These are phyloP conservation scores for Luidia sarsii DNA, from an alignment of 53 echinoderm and acorn worm genomes.

Conservation along the genomic window DNA sequence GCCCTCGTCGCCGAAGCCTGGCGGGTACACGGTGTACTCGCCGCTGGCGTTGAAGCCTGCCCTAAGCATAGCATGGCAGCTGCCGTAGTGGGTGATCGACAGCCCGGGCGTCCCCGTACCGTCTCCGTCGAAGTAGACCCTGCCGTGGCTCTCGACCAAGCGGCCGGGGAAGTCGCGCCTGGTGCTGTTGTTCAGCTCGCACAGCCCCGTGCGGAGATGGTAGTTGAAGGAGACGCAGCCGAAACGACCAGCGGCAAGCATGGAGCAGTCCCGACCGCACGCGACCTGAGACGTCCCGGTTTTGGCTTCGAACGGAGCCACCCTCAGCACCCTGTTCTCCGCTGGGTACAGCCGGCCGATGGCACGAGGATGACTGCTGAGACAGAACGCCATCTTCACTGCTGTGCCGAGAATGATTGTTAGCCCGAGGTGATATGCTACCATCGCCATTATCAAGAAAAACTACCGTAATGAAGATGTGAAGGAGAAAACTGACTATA, in stretches of 20 bases:
- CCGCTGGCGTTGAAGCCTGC: not conserved
- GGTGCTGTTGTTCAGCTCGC: not conserved
- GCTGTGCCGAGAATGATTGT: too few relatives aligned
- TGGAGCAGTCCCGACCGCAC: not conserved
- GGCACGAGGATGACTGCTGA: too few relatives aligned
- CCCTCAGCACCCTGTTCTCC: not conserved
- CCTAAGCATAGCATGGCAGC: not conserved
- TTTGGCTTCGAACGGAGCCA: not conserved
- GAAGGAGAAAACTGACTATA: too few relatives aligned
- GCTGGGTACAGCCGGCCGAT: too few relatives aligned
- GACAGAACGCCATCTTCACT: too few relatives aligned
- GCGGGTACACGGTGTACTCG: conserved; percentile 2
- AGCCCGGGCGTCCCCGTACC: not conserved
- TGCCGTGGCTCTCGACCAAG: not conserved
- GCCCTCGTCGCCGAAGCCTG: not conserved
- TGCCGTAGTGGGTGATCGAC: not conserved
- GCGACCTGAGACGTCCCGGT: not conserved
- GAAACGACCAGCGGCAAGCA: too few relatives aligned
- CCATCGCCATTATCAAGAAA: too few relatives aligned
- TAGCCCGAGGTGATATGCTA: too few relatives aligned
- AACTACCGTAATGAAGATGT: too few relatives aligned
- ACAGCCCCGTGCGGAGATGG: not conserved
- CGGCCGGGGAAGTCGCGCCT: not conserved
- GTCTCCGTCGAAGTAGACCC: not conserved
- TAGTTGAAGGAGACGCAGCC: not conserved